Percentiles rank a stretch among this genome's conserved stretches.
Evolutionary conservation across 2,888 invertebrate species (phyloP).

Genomic region (Blomia tropicalis): DNA sequence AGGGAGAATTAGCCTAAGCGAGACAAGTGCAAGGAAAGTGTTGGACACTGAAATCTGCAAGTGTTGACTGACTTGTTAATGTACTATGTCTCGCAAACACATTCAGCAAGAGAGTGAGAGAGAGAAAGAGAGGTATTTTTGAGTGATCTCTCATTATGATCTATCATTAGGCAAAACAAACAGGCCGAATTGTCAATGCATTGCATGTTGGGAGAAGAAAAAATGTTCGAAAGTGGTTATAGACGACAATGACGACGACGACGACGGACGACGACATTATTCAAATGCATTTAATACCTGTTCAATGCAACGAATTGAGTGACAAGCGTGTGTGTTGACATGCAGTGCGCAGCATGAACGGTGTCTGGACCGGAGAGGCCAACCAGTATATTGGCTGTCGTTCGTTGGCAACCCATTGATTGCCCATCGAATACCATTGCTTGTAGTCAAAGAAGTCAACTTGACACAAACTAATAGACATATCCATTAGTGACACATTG

Average conservation of each 20-base stretch:
- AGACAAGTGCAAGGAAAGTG: too few relatives aligned
- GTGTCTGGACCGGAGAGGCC: not conserved
- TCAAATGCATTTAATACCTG: slow-evolving; percentile 10
- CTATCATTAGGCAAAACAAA: slow-evolving; percentile 10
- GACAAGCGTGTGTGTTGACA: not conserved
- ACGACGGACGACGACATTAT: not conserved
- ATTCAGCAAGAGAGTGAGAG: too few relatives aligned
- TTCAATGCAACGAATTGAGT: not conserved
- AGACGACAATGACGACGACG: too few relatives aligned
- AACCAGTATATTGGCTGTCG: too few relatives aligned
- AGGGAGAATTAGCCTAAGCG: too few relatives aligned
- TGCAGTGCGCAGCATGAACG: slow-evolving; percentile 2
- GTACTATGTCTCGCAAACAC: not conserved
- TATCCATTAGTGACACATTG: not conserved
- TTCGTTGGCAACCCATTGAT: too few relatives aligned
- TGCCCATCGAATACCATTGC: not conserved
- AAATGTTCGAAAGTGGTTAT: too few relatives aligned
- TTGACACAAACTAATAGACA: slow-evolving; percentile 4
- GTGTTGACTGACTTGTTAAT: slow-evolving; percentile 15
- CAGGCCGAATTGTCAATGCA: not conserved
- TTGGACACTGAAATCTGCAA: not conserved
- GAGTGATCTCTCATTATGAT: slow-evolving; percentile 13
- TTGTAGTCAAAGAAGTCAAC: not conserved
- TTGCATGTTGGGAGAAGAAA: not conserved
- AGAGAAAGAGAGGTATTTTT: too few relatives aligned